Base-by-base conservation (phyloP, 2,888 invertebrate genomes). In the Balanococcus diminutus region DNA sequence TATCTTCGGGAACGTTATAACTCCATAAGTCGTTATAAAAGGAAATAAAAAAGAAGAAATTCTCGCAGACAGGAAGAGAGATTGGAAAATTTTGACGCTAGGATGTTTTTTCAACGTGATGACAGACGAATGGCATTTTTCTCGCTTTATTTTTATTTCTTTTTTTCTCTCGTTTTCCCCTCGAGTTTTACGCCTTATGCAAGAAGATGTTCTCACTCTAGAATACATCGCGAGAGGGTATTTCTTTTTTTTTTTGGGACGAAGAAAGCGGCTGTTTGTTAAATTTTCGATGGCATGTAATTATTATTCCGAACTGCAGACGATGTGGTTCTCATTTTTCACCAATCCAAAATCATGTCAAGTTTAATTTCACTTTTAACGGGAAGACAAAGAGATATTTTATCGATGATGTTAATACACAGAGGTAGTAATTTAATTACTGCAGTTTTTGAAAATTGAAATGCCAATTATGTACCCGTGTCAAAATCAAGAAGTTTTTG, bases 81-180 rank as follows among this genome's bases (percentile, higher is more conserved):
- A 82, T 82, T 82, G 82, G 82, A 82, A 82, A 82, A 82, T 82
- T 82, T 51, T 82, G 51, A 82, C 82, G 82, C 31, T 82, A 42
- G 51, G 51, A 51, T 82, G 82, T 82, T 82, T 81, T 81, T 42
- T 81, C 75, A 32, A 75, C 32, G 75, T 32, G 75, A 28, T 75
- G 75, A 75, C 75, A 75, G 75, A 28, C 75, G 75, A 75, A 75
- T 32, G 75, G 75, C 75, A 32, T 75, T 75, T 75, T 75, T 75
- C 32, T 75, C 75, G 75, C 75, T 75, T 75, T 75, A 67, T 75
- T 75, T 75, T 75, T 75, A 75, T 75, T 75, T 75, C 75, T 75
- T n/a, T 32, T 72, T 32, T 75, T 75, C 32, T 75, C 9, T 8
- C 31, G 22, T 75, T 75, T 32, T 9, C n/a, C 19, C 14, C n/a